Evolutionary conservation across 37 sponge, comb jelly and placozoan species (phyloP).

Genomic region (Petrosia ficiformis): DNA sequence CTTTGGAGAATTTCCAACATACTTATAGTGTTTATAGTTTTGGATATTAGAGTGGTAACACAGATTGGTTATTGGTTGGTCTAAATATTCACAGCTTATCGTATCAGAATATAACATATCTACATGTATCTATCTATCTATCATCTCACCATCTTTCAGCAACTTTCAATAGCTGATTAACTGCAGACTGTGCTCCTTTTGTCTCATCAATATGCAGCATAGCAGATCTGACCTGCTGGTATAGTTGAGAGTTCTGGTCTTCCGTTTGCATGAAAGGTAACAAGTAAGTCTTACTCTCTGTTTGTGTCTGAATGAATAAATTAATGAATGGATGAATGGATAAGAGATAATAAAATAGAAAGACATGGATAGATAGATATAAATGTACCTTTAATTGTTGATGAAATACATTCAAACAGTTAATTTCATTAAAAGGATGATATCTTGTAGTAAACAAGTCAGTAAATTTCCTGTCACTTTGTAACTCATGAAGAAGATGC

Average conservation of each 20-base stretch:
- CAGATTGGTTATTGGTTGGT: no score
- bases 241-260: constrained; percentile 24
- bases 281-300: constrained; percentile 43
- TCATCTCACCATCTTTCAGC: constrained; percentile 13
- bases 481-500: constrained; percentile 53
- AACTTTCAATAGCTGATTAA: not conserved
- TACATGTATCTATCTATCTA: not conserved
- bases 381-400: constrained; percentile 20
- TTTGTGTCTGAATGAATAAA: not conserved
- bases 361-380: no score
- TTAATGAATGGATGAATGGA: no score
- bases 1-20: no score
- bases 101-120: no score
- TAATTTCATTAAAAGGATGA: not conserved
- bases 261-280: constrained; percentile 65
- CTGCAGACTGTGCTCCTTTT: not conserved
- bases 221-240: constrained; percentile 21
- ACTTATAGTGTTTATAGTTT: no score
- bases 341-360: not conserved
- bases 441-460: constrained; percentile 37
- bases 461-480: constrained; percentile 45
- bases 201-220: constrained; percentile 25
- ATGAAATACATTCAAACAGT: constrained; percentile 43
- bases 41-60: no score
- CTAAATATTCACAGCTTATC: no score